phyloP scores from a whole-genome alignment of 2,113 vertebrate species.

The Polypterus bichir region DNA sequence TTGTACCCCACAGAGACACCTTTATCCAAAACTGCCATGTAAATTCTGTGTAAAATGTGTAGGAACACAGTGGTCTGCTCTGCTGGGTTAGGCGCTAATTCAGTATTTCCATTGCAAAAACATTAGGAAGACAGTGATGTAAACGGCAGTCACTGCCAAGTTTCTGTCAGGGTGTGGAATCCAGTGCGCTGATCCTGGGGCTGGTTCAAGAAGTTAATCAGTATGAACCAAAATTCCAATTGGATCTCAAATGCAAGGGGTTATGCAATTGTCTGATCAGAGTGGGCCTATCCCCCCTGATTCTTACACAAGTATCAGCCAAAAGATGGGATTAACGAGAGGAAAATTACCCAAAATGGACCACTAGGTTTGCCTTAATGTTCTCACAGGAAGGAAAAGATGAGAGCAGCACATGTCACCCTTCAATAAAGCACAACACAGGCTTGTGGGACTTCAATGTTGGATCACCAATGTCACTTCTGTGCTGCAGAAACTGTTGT shows the following conservation, averaged over 20 bases:
- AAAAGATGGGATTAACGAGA: conserved; percentile 24
- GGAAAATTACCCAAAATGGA: conserved; percentile 28
- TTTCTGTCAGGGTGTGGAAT: conserved; percentile 26
- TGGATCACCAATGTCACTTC: no score
- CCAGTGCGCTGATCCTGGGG: background rate
- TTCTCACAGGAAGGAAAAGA: conserved; percentile 23
- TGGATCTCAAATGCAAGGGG: conserved; percentile 23
- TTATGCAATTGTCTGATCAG: conserved; percentile 30
- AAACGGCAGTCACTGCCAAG: conserved; percentile 17
- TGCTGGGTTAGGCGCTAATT: conserved; percentile 10
- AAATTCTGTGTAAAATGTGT: no score
- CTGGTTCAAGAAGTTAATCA: conserved; percentile 19
- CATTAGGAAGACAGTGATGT: conserved; percentile 26
- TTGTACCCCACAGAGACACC: no score
- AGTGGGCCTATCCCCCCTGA: conserved; percentile 24
- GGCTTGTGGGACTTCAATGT: no score
- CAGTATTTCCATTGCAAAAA: conserved; percentile 43
- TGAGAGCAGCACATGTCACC: background rate
- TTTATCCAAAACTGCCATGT: no score
- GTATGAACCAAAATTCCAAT: conserved; percentile 5
- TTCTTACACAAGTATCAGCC: conserved; percentile 38
- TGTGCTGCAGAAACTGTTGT: no score
- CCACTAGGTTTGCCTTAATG: conserved; percentile 16
- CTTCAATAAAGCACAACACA: no score
- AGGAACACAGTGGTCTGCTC: no score